A percentile compares a stretch with the other conserved stretches of the same genome.
phyloP scores from a whole-genome alignment of 2,113 vertebrate genomes.

The Vidua macroura region DNA sequence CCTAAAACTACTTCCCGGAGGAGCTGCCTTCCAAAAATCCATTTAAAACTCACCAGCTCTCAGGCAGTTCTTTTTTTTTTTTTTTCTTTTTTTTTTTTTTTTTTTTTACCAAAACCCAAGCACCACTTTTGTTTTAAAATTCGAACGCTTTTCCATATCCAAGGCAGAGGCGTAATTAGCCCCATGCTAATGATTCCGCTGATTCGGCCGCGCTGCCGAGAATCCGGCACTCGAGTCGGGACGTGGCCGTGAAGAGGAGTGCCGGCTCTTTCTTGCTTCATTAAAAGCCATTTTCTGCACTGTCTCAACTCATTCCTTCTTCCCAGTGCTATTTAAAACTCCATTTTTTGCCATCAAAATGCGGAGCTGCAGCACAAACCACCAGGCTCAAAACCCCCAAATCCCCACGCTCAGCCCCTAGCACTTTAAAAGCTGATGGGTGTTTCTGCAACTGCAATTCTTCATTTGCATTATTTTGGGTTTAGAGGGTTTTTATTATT shows the following conservation, averaged over 20 bases:
- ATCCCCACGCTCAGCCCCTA: accelerated
- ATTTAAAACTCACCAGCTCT: neutral
- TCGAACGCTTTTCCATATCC: neutral
- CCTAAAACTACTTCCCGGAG: neutral
- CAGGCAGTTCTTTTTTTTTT: too few species aligned
- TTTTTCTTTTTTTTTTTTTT: too few species aligned
- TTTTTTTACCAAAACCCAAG: accelerated
- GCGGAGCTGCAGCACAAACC: neutral
- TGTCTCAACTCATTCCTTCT: neutral
- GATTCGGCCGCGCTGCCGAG: neutral
- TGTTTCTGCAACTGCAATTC: neutral
- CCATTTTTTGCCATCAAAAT: neutral
- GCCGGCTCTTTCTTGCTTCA: neutral
- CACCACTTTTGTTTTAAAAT: neutral
- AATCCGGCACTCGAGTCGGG: neutral
- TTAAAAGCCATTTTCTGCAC: neutral
- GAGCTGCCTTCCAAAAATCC: neutral
- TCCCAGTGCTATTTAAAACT: neutral
- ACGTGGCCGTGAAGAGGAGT: neutral
- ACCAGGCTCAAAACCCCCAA: neutral
- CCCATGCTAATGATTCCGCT: neutral
- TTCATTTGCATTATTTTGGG: neutral
- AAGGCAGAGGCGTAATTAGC: neutral
- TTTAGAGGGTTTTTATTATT: neutral
- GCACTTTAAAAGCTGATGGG: neutral